Evolutionary conservation across 1,140 invertebrate genomes (phyloP).

Genomic region (Palaemon carinicauda): DNA sequence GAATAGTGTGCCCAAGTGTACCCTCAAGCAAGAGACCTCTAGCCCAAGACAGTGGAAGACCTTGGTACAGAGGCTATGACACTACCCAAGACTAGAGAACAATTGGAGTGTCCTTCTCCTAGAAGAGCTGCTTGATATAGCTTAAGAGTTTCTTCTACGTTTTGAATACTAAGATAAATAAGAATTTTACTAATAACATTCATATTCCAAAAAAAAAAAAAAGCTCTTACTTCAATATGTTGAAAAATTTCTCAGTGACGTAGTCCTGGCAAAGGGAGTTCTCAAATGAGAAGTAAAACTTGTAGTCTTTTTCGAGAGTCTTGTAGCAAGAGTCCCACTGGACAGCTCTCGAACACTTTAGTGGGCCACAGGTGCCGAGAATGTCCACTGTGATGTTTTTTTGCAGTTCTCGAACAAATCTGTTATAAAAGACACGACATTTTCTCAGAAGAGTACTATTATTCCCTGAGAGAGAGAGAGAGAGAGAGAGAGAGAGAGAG

Average conservation of each 20-base stretch:
- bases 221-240: neutral
- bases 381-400: neutral
- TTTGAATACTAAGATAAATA: neutral
- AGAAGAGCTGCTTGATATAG: too few relatives aligned
- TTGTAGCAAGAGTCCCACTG: neutral
- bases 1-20: too few relatives aligned
- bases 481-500: too few relatives aligned
- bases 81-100: too few relatives aligned
- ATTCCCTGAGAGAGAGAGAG: too few relatives aligned
- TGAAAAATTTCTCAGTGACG: constrained; percentile 36
- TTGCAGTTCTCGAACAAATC: neutral
- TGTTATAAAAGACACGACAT: neutral
- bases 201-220: neutral
- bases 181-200: neutral
- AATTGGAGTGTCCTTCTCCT: too few relatives aligned
- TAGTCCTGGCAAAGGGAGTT: constrained; percentile 41
- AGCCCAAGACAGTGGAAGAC: too few relatives aligned
- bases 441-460: too few relatives aligned
- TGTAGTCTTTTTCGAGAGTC: constrained; percentile 3
- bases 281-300: constrained; percentile 39
- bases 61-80: too few relatives aligned
- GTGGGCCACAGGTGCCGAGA: neutral
- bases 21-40: too few relatives aligned
- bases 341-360: neutral
- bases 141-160: too few relatives aligned